phyloP scores from a whole-genome alignment of 2,797 vertebrate species.

The Euthynnus affinis region DNA sequence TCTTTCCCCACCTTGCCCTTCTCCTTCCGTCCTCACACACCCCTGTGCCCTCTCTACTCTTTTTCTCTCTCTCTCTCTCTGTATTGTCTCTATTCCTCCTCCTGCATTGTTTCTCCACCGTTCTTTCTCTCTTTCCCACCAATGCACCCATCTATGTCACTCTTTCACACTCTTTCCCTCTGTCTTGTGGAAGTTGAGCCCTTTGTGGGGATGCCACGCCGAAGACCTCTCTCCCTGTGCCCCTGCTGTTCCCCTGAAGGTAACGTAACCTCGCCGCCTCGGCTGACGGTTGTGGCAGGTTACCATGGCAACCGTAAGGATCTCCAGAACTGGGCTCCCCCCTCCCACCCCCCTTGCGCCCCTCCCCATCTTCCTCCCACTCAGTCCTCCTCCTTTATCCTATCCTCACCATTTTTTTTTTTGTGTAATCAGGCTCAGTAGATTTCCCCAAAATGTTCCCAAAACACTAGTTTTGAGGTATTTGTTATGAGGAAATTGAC shows the following conservation, averaged over 20 bases:
- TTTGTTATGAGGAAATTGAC: background rate
- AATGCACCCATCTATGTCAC: conserved; percentile 77
- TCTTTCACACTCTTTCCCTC: conserved; percentile 70
- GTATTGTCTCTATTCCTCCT: conserved; percentile 74
- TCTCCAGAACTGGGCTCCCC: conserved; percentile 64
- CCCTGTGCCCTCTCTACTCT: conserved; percentile 43
- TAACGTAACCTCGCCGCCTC: conserved; percentile 90
- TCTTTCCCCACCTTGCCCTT: conserved; percentile 54
- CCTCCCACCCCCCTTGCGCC: conserved; percentile 18
- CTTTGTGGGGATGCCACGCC: conserved; percentile 95
- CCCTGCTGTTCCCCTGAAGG: conserved; percentile 99
- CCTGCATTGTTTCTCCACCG: conserved; percentile 76
- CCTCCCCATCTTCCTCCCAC: conserved; percentile 1
- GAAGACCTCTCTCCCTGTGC: conserved; percentile 99
- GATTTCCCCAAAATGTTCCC: conserved; percentile 68
- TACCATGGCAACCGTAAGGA: conserved; percentile 78
- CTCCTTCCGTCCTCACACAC: conserved; percentile 37
- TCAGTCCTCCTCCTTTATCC: conserved; percentile 24
- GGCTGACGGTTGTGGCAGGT: conserved; percentile 79
- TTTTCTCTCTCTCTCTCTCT: conserved; percentile 42
- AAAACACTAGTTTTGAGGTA: background rate
- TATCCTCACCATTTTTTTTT: conserved; percentile 30
- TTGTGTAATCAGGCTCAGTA: conserved; percentile 71
- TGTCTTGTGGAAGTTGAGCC: conserved; percentile 96
- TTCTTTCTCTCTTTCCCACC: conserved; percentile 77